Conservation (phyloP, 2,113 vertebrate genomes). For the Hydrochoerus hydrochaeris region DNA sequence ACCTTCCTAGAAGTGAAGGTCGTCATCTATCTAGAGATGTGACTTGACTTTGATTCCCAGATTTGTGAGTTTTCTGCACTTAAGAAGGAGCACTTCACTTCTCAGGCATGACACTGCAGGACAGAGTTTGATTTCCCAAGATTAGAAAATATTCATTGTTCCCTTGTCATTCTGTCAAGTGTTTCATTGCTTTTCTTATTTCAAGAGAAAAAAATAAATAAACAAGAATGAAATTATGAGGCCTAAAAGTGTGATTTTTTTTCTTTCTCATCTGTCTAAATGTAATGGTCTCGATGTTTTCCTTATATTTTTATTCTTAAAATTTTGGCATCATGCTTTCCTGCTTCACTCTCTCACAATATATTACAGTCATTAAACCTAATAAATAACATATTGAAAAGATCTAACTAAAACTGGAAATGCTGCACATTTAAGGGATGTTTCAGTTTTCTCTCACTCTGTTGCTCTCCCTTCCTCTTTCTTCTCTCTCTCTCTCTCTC, state of each 20-base stretch:
- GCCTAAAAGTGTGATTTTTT: neutral
- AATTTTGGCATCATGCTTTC: neutral
- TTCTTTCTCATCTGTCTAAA: neutral
- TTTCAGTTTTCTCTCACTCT: neutral
- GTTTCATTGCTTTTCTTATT: conserved; percentile 30
- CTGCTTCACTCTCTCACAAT: neutral
- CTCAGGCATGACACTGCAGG: conserved; percentile 11
- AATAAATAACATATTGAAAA: neutral
- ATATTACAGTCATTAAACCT: neutral
- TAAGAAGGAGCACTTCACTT: conserved; percentile 13
- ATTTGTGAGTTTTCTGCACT: conserved; percentile 27
- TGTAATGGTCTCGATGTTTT: neutral
- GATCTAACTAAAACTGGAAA: neutral
- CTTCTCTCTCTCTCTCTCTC: neutral
- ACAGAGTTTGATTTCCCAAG: conserved; percentile 60
- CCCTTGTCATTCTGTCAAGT: conserved; percentile 59
- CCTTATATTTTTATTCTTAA: neutral
- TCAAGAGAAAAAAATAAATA: conserved; percentile 36
- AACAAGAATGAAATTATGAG: neutral
- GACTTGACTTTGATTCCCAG: conserved; percentile 69
- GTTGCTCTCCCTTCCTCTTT: no score
- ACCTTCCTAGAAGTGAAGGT: conserved; percentile 43
- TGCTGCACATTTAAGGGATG: neutral
- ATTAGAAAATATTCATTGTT: conserved; percentile 61
- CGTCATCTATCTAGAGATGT: conserved; percentile 57